Evolutionary conservation across 2,113 vertebrate genomes (phyloP).

Genomic region (Dipodomys spectabilis): DNA sequence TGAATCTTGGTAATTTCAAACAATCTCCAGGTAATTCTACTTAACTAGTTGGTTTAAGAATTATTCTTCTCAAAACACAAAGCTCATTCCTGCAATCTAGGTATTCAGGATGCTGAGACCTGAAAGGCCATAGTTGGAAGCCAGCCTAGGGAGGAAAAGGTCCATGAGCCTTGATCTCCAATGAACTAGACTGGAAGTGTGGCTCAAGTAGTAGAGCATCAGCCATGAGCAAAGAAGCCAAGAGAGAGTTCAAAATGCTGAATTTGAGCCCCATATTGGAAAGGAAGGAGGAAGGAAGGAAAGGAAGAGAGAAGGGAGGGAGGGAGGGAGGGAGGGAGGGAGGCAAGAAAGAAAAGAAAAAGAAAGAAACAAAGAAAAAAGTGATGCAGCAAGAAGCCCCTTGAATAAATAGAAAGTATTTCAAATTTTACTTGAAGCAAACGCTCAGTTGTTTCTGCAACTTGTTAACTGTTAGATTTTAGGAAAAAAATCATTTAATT

Average conservation of each 20-base stretch:
- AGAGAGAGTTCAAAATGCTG: no score
- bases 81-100: constrained; percentile 5
- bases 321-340: no score
- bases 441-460: not conserved
- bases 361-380: not conserved
- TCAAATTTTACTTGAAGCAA: not conserved
- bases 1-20: not conserved
- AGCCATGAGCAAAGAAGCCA: no score
- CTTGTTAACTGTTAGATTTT: not conserved
- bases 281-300: no score
- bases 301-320: no score
- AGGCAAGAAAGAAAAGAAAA: no score
- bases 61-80: not conserved
- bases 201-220: no score
- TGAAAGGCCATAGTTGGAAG: no score
- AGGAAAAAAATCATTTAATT: constrained; percentile 13
- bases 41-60: not conserved
- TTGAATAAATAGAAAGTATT: constrained; percentile 31
- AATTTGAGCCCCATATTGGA: no score
- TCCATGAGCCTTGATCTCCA: not conserved
- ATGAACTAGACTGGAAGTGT: not conserved
- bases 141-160: no score
- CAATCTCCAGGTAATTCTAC: not conserved
- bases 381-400: not conserved
- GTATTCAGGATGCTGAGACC: not conserved